A percentile compares a stretch with the other conserved stretches of the same genome.
phyloP scores from a whole-genome alignment of 1,140 invertebrate genomes.

The Triops cancriformis region DNA sequence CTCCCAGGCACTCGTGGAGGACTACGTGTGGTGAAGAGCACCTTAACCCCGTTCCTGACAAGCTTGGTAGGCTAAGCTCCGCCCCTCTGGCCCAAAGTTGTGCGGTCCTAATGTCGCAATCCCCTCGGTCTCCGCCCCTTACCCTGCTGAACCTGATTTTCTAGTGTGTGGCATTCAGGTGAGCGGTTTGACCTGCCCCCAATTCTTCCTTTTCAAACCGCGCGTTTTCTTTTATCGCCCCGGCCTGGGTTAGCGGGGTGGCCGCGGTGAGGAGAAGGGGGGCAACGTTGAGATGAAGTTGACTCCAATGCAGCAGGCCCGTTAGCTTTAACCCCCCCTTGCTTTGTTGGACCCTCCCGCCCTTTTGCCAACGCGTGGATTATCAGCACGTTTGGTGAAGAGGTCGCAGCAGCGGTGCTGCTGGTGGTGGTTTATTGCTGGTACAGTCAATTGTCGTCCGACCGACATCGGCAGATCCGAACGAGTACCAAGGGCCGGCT shows the following conservation, averaged over 20 bases:
- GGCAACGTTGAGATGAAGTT: slow-evolving; percentile 6
- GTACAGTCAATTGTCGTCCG: slow-evolving; percentile 12
- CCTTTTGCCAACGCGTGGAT: not conserved
- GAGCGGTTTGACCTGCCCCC: slow-evolving; percentile 11
- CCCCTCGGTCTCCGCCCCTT: not conserved
- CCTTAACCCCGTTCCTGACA: not conserved
- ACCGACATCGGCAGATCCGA: not conserved
- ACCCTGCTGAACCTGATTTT: slow-evolving; percentile 5
- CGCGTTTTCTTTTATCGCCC: not conserved
- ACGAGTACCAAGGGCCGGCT: not conserved
- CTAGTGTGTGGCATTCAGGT: not conserved
- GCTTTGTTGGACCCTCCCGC: not conserved
- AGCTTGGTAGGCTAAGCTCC: not conserved
- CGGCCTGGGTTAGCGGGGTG: not conserved
- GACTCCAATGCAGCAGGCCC: not conserved
- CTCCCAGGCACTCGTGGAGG: not conserved
- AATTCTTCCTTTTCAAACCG: not conserved
- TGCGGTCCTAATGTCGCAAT: not conserved
- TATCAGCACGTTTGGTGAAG: not conserved
- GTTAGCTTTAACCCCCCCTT: not conserved
- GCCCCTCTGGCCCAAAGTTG: not conserved
- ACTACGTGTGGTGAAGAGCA: not conserved
- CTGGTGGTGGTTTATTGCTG: not conserved
- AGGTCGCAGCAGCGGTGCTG: slow-evolving; percentile 1
- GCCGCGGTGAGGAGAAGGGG: not conserved